These are phyloP conservation scores for Trematomus bernacchii DNA, from an alignment of 2,797 vertebrate genomes.

Conservation along the genomic window DNA sequence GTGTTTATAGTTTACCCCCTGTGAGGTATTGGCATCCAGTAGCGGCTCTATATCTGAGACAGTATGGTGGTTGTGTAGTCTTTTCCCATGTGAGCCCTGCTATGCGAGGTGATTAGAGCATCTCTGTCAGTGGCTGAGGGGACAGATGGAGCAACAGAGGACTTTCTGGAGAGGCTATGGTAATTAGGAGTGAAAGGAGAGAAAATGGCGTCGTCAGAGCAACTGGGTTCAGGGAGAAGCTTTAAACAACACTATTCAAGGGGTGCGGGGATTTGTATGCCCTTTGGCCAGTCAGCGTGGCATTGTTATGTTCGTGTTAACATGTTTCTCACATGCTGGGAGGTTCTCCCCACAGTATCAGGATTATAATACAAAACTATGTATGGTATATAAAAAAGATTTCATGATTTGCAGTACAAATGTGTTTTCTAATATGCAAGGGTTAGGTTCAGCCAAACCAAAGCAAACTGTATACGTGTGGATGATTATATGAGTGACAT, in stretches of 20 bases:
- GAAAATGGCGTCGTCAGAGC: slow-evolving; percentile 81
- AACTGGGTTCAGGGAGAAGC: slow-evolving; percentile 77
- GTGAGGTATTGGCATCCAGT: slow-evolving; percentile 77
- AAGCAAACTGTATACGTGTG: not conserved
- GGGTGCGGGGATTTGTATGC: slow-evolving; percentile 72
- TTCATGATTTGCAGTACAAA: not conserved
- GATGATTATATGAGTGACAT: not conserved
- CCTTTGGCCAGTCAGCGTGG: slow-evolving; percentile 78
- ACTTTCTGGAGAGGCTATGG: slow-evolving; percentile 85
- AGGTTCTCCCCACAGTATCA: slow-evolving; percentile 51
- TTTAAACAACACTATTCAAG: slow-evolving; percentile 79
- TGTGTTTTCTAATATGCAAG: not conserved
- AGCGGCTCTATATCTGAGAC: slow-evolving; percentile 75
- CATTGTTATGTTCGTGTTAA: slow-evolving; percentile 79
- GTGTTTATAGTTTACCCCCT: slow-evolving; percentile 80
- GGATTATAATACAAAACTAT: slow-evolving; percentile 33
- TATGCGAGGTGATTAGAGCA: slow-evolving; percentile 86
- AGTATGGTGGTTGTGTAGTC: slow-evolving; percentile 77
- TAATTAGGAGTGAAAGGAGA: slow-evolving; percentile 86
- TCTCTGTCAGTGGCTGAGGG: slow-evolving; percentile 78
- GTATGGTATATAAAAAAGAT: slow-evolving; percentile 7
- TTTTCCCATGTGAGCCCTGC: slow-evolving; percentile 81
- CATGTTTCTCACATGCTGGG: slow-evolving; percentile 76
- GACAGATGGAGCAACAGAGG: slow-evolving; percentile 88
- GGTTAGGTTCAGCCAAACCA: not conserved